Percentiles rank a stretch among this genome's conserved stretches.
phyloP scores from a whole-genome alignment of 2,888 invertebrate genomes.

The Synanthedon andrenaeformis region DNA sequence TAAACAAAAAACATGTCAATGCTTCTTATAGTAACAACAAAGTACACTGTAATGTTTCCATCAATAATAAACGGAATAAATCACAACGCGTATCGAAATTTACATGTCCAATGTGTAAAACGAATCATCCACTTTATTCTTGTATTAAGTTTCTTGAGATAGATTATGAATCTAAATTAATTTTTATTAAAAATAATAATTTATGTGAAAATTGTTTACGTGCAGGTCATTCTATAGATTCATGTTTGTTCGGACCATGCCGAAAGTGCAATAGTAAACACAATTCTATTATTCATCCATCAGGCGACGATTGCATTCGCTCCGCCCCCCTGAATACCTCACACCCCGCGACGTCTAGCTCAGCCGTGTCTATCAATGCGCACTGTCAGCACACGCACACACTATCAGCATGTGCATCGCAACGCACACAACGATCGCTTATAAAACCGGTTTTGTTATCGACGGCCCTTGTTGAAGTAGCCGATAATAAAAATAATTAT shows the following conservation, averaged over 20 bases:
- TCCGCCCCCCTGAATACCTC: too few relatives aligned
- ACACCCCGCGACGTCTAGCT: too few relatives aligned
- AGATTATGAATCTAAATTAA: slow-evolving; percentile 1
- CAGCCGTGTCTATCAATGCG: too few relatives aligned
- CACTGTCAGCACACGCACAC: not conserved
- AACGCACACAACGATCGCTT: not conserved
- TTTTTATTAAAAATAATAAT: slow-evolving; percentile 2
- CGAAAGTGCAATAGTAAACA: slow-evolving; percentile 3
- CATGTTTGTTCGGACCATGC: slow-evolving; percentile 3
- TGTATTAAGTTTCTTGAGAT: slow-evolving; percentile 5
- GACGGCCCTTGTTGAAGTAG: not conserved
- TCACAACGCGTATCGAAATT: not conserved
- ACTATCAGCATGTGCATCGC: not conserved
- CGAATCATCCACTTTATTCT: slow-evolving; percentile 5
- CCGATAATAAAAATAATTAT: slow-evolving; percentile 1
- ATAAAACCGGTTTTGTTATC: not conserved
- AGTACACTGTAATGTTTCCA: not conserved
- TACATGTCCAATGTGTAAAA: slow-evolving; percentile 1
- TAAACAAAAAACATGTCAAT: too few relatives aligned
- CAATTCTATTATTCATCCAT: slow-evolving; percentile 2
- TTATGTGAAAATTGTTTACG: slow-evolving; percentile 5
- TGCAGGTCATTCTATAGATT: slow-evolving; percentile 1
- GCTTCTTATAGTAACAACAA: not conserved
- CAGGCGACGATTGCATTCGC: not conserved
- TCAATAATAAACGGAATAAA: not conserved